phyloP scores from a whole-genome alignment of 2,797 vertebrate species.

The Oreochromis mossambicus region DNA sequence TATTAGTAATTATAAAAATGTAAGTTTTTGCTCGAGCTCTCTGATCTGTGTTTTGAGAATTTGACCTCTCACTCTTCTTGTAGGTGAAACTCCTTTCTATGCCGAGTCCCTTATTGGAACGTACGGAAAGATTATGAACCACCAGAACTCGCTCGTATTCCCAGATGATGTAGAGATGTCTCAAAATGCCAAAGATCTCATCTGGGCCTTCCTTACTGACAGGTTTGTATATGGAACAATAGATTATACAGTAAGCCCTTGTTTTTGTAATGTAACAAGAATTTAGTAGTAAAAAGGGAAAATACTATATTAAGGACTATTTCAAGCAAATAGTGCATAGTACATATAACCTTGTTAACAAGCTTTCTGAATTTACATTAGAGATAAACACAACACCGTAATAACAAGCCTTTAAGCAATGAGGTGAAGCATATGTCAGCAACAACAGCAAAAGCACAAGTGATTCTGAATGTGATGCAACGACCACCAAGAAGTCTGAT shows the following conservation, averaged over 20 bases:
- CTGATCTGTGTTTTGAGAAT: neutral
- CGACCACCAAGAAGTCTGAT: neutral
- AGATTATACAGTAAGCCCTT: neutral
- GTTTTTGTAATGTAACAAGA: neutral
- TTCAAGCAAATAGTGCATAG: neutral
- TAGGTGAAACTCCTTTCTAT: conserved; percentile 97
- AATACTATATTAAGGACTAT: neutral
- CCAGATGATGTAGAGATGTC: conserved; percentile 93
- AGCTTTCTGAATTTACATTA: neutral
- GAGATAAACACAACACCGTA: neutral
- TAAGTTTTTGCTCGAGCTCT: neutral
- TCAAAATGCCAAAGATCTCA: conserved; percentile 88
- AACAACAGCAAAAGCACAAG: neutral
- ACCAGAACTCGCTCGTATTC: conserved; percentile 89
- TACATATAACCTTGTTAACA: neutral
- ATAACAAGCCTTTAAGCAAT: neutral
- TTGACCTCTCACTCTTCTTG: neutral
- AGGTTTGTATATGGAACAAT: conserved; percentile 70
- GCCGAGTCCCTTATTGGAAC: conserved; percentile 96
- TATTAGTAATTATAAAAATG: neutral
- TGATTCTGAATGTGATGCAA: neutral
- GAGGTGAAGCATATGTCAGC: neutral
- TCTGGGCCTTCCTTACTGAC: conserved; percentile 94
- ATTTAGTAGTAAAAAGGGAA: neutral
- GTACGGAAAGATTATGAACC: conserved; percentile 99